Evolutionary conservation across 2,797 vertebrate species (phyloP).

Genomic region (Microctenopoma stevenorrisi): DNA sequence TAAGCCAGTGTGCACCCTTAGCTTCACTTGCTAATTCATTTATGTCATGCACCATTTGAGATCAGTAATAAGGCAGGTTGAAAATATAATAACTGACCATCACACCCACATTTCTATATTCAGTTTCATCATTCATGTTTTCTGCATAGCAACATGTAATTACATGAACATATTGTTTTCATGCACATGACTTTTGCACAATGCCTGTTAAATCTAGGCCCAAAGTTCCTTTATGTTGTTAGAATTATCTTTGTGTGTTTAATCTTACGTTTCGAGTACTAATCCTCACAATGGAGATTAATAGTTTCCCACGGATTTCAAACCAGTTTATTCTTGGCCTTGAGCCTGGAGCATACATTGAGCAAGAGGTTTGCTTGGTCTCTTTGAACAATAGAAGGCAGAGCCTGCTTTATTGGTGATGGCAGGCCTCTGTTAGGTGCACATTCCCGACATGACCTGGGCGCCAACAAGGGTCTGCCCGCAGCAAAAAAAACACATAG

Average conservation of each 20-base stretch:
- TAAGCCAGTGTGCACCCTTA: background rate
- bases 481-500: slow-evolving; percentile 6
- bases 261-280: slow-evolving; percentile 10
- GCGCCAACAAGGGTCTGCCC: slow-evolving; percentile 2
- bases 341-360: slow-evolving; percentile 6
- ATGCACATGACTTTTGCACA: background rate
- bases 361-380: slow-evolving; percentile 14
- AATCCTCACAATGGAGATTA: slow-evolving; percentile 16
- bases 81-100: background rate
- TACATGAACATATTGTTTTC: background rate
- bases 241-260: slow-evolving; percentile 1
- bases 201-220: background rate
- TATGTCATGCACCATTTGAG: background rate
- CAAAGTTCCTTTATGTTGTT: background rate
- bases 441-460: slow-evolving; percentile 48
- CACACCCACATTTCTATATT: background rate
- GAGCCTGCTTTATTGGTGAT: slow-evolving; percentile 44
- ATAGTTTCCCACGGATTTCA: slow-evolving; percentile 37
- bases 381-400: slow-evolving; percentile 38
- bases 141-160: background rate
- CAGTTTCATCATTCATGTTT: background rate
- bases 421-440: slow-evolving; percentile 35
- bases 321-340: slow-evolving; percentile 34
- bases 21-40: background rate
- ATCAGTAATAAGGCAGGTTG: background rate